Conservation (phyloP, 2,888 invertebrate genomes). For the Apodemia duryi region DNA sequence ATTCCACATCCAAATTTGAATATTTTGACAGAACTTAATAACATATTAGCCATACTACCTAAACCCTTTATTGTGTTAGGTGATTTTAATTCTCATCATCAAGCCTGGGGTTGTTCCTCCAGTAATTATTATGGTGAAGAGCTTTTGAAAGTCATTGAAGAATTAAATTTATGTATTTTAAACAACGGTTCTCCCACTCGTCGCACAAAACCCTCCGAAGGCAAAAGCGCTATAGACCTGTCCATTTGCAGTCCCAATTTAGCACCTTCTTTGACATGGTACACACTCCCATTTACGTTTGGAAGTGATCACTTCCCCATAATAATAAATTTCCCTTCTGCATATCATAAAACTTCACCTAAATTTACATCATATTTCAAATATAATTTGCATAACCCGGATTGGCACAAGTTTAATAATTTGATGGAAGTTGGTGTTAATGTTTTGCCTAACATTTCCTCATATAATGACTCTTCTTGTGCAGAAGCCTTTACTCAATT, state of each 20-base stretch:
- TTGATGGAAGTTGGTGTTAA: neutral
- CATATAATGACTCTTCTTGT: neutral
- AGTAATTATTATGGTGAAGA: neutral
- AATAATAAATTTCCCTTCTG: neutral
- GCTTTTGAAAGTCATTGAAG: neutral
- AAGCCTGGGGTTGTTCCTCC: neutral
- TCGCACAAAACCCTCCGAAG: neutral
- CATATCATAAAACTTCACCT: neutral
- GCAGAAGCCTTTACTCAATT: conserved; percentile 6
- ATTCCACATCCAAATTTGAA: neutral
- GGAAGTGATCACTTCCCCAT: conserved; percentile 3
- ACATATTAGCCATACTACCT: neutral
- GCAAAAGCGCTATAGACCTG: neutral
- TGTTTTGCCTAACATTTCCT: neutral
- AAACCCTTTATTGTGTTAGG: neutral
- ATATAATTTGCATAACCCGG: neutral
- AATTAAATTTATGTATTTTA: neutral
- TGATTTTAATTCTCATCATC: neutral
- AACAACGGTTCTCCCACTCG: neutral
- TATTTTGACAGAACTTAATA: neutral
- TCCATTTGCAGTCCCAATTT: neutral
- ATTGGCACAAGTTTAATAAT: neutral
- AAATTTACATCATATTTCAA: neutral
- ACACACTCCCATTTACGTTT: neutral
- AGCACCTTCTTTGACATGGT: neutral